These are phyloP conservation scores for Ophioderma brevispina DNA, from an alignment of 35 echinoderm and acorn worm genomes.

Conservation along the genomic window DNA sequence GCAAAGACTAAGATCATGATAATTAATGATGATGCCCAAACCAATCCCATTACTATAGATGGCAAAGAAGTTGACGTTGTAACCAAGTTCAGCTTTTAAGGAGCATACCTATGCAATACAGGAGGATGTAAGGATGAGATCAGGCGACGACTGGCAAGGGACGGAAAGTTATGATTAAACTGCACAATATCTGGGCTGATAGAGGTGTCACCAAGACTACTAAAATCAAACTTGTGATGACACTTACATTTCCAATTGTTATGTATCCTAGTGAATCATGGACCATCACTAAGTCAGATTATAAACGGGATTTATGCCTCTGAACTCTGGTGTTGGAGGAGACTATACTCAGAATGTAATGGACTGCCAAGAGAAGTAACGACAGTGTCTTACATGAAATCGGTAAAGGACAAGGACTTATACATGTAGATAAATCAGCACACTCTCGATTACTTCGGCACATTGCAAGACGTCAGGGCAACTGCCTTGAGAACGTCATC, in stretches of 20 bases:
- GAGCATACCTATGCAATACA: background rate
- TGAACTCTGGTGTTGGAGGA: conserved; percentile 34
- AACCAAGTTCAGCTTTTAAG: background rate
- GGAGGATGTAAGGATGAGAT: background rate
- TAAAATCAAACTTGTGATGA: background rate
- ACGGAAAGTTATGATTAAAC: background rate
- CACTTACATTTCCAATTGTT: background rate
- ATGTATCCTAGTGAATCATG: conserved; percentile 18
- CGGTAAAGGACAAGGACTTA: background rate
- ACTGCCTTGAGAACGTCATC: too few relatives aligned
- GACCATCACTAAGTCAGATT: background rate
- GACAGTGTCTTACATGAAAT: background rate
- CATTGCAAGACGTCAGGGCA: conserved; percentile 22
- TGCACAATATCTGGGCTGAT: background rate
- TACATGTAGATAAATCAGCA: background rate
- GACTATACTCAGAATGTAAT: conserved; percentile 12
- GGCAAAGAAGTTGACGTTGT: background rate
- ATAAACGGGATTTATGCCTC: background rate
- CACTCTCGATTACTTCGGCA: conserved; percentile 15
- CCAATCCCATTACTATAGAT: background rate
- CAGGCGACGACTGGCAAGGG: background rate
- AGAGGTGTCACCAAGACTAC: background rate
- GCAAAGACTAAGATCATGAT: conserved; percentile 32
- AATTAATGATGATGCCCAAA: background rate
- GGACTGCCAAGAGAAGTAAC: conserved; percentile 25